A percentile compares a stretch with the other conserved stretches of the same genome.
These are phyloP conservation scores for Acanthosepion lycidas DNA, from an alignment of 2,888 invertebrate genomes.

Conservation along the genomic window DNA sequence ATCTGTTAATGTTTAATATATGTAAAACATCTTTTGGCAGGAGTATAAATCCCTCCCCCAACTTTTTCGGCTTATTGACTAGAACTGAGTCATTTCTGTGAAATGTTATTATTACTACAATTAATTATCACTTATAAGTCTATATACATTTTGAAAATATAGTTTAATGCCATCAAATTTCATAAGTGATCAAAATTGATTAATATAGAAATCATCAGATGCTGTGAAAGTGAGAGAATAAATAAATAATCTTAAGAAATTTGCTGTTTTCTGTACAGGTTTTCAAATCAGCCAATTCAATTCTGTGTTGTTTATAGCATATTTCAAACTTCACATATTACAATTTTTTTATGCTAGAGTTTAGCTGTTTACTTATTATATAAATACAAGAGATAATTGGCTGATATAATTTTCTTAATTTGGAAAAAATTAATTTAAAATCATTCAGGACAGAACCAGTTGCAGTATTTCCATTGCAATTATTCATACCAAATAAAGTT, in stretches of 20 bases:
- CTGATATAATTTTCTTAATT: not conserved
- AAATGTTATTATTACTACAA: not conserved
- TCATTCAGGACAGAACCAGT: not conserved
- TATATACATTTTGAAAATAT: not conserved
- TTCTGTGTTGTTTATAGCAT: not conserved
- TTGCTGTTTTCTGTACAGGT: not conserved
- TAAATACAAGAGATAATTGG: not conserved
- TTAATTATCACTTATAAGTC: not conserved
- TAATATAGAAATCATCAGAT: not conserved
- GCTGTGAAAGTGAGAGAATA: conserved; percentile 21
- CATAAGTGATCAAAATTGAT: not conserved
- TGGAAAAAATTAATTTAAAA: not conserved
- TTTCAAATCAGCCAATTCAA: not conserved
- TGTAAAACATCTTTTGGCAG: conserved; percentile 17
- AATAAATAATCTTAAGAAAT: not conserved
- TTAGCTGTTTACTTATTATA: not conserved
- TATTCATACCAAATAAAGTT: not conserved
- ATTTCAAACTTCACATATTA: not conserved
- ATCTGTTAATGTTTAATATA: not conserved
- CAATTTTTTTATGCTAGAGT: not conserved
- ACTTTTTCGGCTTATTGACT: not conserved
- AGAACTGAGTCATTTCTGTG: not conserved
- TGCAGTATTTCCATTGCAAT: not conserved
- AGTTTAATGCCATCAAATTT: not conserved
- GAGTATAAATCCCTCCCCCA: not conserved